Evolutionary conservation across 2,113 vertebrate species (phyloP).

Genomic region (Lates calcarifer): DNA sequence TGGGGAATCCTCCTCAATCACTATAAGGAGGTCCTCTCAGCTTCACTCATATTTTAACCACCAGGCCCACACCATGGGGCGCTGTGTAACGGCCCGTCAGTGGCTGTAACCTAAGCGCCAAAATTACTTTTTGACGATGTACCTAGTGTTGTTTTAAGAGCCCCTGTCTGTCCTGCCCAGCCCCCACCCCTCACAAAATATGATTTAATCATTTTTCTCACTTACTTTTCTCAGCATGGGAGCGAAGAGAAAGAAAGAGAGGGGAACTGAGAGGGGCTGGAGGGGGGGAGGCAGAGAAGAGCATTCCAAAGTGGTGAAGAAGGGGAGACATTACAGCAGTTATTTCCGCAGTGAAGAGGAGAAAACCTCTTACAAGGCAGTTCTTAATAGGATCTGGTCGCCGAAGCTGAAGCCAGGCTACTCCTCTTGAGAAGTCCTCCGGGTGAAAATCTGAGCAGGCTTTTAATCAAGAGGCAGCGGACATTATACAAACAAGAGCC

Average conservation of each 20-base stretch:
- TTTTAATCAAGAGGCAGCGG: slow-evolving; percentile 74
- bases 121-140: slow-evolving; percentile 88
- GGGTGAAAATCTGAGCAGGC: slow-evolving; percentile 71
- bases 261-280: slow-evolving; percentile 49
- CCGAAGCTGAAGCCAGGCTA: slow-evolving; percentile 65
- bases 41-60: slow-evolving; percentile 88
- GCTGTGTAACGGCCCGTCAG: slow-evolving; percentile 84
- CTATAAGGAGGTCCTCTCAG: slow-evolving; percentile 85
- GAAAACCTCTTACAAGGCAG: slow-evolving; percentile 75
- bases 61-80: slow-evolving; percentile 81
- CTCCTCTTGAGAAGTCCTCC: slow-evolving; percentile 76
- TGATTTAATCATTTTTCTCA: slow-evolving; percentile 86
- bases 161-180: slow-evolving; percentile 63
- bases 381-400: slow-evolving; percentile 76
- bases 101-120: slow-evolving; percentile 84
- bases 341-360: slow-evolving; percentile 76
- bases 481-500: slow-evolving; percentile 71
- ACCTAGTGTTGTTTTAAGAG: slow-evolving; percentile 85
- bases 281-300: slow-evolving; percentile 39
- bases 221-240: slow-evolving; percentile 88
- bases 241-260: slow-evolving; percentile 50
- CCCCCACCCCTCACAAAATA: slow-evolving; percentile 68
- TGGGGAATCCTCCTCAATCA: slow-evolving; percentile 91
- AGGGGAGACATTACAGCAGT: slow-evolving; percentile 78
- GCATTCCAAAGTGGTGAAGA: slow-evolving; percentile 84